Conservation (phyloP, 1,140 invertebrate genomes). For the Bradysia coprophila region DNA sequence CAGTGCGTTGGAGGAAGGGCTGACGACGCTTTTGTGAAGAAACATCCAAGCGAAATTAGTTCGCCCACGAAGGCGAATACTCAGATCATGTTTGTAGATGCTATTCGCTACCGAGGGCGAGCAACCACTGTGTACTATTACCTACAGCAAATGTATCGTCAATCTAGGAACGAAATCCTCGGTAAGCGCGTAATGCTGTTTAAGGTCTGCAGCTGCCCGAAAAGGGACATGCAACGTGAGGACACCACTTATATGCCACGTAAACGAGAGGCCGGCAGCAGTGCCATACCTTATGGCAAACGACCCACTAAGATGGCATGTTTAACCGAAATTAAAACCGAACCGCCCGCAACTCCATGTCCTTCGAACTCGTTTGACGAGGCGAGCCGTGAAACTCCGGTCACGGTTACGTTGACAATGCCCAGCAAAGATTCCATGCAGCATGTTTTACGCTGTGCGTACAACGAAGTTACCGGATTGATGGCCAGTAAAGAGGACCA, state of each 20-base stretch:
- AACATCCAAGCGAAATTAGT: too few species aligned
- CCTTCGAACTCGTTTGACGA: too few species aligned
- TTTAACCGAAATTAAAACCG: not conserved
- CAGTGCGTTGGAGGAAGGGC: too few species aligned
- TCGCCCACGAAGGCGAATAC: too few species aligned
- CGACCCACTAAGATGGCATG: not conserved
- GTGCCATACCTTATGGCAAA: not conserved
- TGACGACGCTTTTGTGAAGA: too few species aligned
- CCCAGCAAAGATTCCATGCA: not conserved
- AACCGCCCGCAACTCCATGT: not conserved
- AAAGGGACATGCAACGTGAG: not conserved
- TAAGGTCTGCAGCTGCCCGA: not conserved
- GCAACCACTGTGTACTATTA: too few species aligned
- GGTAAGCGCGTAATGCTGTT: not conserved
- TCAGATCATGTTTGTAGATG: too few species aligned
- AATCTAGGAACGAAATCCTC: too few species aligned
- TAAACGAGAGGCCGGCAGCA: not conserved
- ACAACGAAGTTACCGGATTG: not conserved
- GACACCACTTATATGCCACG: not conserved
- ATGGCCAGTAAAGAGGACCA: not conserved
- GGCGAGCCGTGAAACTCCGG: not conserved
- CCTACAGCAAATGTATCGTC: too few species aligned
- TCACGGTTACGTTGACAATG: not conserved
- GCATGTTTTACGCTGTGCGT: not conserved
- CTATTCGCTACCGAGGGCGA: too few species aligned